Base-by-base conservation (phyloP, 1,140 invertebrate species). In the Ceratina calcarata region DNA sequence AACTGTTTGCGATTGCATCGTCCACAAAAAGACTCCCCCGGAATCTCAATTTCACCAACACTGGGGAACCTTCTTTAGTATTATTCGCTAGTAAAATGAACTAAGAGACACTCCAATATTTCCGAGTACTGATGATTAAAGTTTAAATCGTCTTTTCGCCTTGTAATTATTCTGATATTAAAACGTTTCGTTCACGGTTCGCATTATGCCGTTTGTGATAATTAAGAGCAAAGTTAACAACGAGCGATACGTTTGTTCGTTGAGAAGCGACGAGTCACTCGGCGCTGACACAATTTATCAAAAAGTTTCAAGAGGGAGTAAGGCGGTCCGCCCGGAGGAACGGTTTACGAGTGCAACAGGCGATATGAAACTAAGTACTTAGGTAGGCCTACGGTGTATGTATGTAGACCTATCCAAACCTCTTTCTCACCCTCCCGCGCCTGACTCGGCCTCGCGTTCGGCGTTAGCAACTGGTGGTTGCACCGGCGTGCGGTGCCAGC, bases 401-500 rank as follows among this genome's bases (percentile, higher is more conserved):
- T 68, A 80, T 55, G 66, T 80, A 83, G 62, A 74, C 69, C 60
- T 80, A 80, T 81, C 64, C 70, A 83, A 70, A 81, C 71, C 80
- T 86, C 80, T 78, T 69, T 78, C 77, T 80, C 80, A 74, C 75
- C 61, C 73, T 69, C 37, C 57, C 49, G 57, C 71, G 57, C 67
- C 83, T 69, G 68, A n/a, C 69, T 79, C 86, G 61, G 82, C 67
- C 85, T 87, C 82, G 27, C 27, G 57, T 65, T 80, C 85, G 69
- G 78, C 65, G 86, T 71, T 89, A 91, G 92, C 91, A 92, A 93
- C 91, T 92, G 92, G 92, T 93, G 92, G 92, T 92, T 92, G 91
- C 90, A 92, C 89, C 82, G 89, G 87, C 87, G 81, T 85, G 83
- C 89, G 85, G 87, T 87, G 87, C 78, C 87, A 86, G 82, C 83